Evolutionary conservation across 2,797 vertebrate genomes (phyloP).

Genomic region (Myoxocephalus aenaeus): DNA sequence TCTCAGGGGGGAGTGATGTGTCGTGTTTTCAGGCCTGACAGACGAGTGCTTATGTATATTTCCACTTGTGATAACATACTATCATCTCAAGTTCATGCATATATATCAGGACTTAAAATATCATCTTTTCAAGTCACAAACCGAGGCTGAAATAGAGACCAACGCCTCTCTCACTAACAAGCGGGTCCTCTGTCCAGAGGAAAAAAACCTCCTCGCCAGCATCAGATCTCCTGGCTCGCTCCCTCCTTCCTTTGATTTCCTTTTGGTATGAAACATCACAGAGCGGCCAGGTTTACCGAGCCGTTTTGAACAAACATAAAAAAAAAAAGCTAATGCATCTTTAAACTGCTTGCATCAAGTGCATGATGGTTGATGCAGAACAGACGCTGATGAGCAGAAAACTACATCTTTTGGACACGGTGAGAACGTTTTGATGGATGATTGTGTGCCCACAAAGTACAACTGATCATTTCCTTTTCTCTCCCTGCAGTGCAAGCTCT

Average conservation of each 20-base stretch:
- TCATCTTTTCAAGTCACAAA: background rate
- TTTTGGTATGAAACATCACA: constrained; percentile 28
- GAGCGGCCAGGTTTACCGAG: background rate
- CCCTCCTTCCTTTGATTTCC: constrained; percentile 22
- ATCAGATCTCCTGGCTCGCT: background rate
- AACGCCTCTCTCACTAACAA: background rate
- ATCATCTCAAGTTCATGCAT: background rate
- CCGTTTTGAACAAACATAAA: constrained; percentile 28
- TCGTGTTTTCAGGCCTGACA: background rate
- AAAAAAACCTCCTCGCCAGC: background rate
- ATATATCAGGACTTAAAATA: background rate
- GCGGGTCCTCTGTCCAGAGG: background rate
- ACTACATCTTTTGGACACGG: background rate
- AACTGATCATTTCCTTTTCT: constrained; percentile 7
- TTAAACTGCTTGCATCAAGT: constrained; percentile 11
- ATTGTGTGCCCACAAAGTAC: background rate
- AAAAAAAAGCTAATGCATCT: constrained; percentile 5
- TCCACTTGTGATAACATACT: background rate
- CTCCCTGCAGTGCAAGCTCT: background rate
- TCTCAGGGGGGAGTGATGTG: background rate
- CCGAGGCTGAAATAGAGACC: background rate
- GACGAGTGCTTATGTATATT: background rate
- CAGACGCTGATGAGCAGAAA: background rate
- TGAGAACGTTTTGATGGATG: background rate
- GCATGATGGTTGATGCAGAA: background rate